phyloP scores from a whole-genome alignment of 1,140 invertebrate genomes.

The Polypedilum vanderplanki region DNA sequence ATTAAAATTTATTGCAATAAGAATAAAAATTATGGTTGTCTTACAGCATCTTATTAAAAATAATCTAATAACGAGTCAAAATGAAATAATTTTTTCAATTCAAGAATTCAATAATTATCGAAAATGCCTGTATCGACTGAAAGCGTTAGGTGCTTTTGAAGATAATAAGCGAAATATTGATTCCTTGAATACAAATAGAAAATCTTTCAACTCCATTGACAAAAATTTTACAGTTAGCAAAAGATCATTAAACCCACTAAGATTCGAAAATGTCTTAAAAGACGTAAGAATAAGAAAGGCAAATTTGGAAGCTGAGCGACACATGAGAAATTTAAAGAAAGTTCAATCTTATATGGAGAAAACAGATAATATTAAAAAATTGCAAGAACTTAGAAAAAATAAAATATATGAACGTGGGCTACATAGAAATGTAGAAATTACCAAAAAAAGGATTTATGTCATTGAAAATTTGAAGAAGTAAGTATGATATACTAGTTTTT shows the following conservation, averaged over 20 bases:
- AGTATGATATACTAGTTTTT: neutral
- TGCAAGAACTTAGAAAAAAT: neutral
- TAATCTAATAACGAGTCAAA: conserved; percentile 39
- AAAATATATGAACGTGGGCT: neutral
- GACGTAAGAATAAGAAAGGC: too few species aligned
- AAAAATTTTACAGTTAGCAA: too few species aligned
- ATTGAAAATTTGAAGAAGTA: neutral
- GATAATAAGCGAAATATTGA: too few species aligned
- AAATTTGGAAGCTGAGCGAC: too few species aligned
- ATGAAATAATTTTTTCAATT: conserved; percentile 42
- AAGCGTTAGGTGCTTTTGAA: neutral
- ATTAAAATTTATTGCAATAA: conserved; percentile 26
- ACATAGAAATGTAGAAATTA: neutral
- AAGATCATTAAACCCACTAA: too few species aligned
- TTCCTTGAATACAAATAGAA: too few species aligned
- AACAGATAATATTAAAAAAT: neutral
- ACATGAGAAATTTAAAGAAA: too few species aligned
- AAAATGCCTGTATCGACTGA: conserved; percentile 40
- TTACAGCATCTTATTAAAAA: conserved; percentile 37
- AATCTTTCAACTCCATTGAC: too few species aligned
- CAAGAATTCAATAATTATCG: conserved; percentile 42
- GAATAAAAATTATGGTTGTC: neutral
- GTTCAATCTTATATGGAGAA: too few species aligned
- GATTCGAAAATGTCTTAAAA: too few species aligned
- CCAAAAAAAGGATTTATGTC: neutral